A percentile compares a stretch with the other conserved stretches of the same genome.
Conservation (phyloP, 2,888 invertebrate genomes). For the Cloeon dipterum region DNA sequence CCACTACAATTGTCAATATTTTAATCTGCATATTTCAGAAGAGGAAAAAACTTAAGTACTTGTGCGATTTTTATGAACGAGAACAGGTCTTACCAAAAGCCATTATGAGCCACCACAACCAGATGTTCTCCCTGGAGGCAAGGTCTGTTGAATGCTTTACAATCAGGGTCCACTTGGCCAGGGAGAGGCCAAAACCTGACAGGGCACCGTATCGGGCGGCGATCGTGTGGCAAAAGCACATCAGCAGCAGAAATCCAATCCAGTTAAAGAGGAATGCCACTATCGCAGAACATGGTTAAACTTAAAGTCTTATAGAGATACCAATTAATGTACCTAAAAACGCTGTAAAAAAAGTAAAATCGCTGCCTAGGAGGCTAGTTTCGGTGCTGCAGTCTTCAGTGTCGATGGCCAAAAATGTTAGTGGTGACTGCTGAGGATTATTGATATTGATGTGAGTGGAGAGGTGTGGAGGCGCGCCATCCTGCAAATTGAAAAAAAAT, state of each 20-base stretch:
- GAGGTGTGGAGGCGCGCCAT: slow-evolving; percentile 1
- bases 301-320: background rate
- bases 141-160: slow-evolving; percentile 77
- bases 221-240: slow-evolving; percentile 87
- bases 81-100: slow-evolving; percentile 70
- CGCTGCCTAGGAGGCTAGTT: slow-evolving; percentile 67
- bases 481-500: background rate
- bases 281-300: slow-evolving; percentile 19
- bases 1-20: too few relatives aligned
- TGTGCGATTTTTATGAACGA: too few relatives aligned
- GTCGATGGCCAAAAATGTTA: slow-evolving; percentile 49
- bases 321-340: slow-evolving; percentile 44
- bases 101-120: slow-evolving; percentile 86
- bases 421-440: background rate
- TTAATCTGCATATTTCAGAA: too few relatives aligned
- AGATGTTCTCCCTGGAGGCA: slow-evolving; percentile 67
- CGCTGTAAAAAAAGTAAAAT: slow-evolving; percentile 80
- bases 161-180: slow-evolving; percentile 88
- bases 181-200: slow-evolving; percentile 76
- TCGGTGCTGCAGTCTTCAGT: slow-evolving; percentile 52
- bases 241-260: slow-evolving; percentile 77
- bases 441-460: slow-evolving; percentile 1
- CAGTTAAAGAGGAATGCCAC: slow-evolving; percentile 91
- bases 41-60: too few relatives aligned
- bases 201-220: slow-evolving; percentile 82